A percentile compares a stretch with the other conserved stretches of the same genome.
Conservation (phyloP, 2,113 vertebrate genomes). For the Cricetomys ansorgei region DNA sequence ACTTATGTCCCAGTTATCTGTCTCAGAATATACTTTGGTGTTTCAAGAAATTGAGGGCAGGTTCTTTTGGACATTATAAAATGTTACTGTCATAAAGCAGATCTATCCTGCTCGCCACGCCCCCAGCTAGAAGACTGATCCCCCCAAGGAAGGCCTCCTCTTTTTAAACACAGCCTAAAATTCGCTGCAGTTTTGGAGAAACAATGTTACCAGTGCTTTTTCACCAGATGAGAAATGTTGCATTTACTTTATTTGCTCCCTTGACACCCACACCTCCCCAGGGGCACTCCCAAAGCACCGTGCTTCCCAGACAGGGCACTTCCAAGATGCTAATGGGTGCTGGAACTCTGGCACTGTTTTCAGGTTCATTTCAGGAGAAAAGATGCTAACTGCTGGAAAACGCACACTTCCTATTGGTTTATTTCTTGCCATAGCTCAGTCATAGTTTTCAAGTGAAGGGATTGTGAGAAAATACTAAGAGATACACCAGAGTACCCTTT, state of each 20-base stretch:
- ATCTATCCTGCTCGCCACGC: background rate
- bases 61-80: background rate
- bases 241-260: background rate
- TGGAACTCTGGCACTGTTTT: background rate
- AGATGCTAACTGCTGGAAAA: background rate
- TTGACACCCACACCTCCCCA: background rate
- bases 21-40: background rate
- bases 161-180: background rate
- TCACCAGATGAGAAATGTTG: background rate
- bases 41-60: background rate
- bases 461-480: background rate
- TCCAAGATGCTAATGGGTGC: background rate
- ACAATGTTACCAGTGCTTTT: background rate
- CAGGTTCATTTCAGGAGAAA: background rate
- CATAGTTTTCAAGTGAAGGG: constrained; percentile 5
- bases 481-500: background rate
- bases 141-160: background rate
- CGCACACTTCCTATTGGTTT: background rate
- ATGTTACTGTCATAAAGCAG: background rate
- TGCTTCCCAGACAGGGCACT: background rate
- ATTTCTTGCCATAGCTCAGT: background rate
- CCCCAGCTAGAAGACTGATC: background rate
- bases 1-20: background rate
- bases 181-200: background rate
- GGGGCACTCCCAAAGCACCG: background rate